Percentiles rank a stretch among this genome's conserved stretches.
Evolutionary conservation across 2,113 vertebrate genomes (phyloP).

Genomic region (Albula glossodonta): DNA sequence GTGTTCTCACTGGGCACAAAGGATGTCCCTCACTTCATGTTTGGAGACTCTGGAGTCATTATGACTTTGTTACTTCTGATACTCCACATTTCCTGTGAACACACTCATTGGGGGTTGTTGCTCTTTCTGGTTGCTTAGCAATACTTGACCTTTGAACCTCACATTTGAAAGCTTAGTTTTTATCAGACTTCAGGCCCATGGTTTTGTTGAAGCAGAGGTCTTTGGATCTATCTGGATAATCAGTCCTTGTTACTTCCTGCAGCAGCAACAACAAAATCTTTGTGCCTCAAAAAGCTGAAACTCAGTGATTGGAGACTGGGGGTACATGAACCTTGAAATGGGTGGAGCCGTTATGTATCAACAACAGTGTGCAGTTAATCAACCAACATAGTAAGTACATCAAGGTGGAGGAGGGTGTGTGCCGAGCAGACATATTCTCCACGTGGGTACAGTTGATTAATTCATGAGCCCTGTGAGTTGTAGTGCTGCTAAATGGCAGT

Average conservation of each 20-base stretch:
- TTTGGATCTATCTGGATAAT: not conserved
- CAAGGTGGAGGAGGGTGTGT: not conserved
- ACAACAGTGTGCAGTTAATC: not conserved
- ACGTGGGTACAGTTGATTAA: not conserved
- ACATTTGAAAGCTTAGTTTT: not conserved
- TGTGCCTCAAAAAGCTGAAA: slow-evolving; percentile 5
- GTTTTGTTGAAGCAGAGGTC: not conserved
- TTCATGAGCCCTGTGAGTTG: not conserved
- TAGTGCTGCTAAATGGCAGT: not conserved
- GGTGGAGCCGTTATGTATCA: not conserved
- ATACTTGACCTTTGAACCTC: slow-evolving; percentile 4
- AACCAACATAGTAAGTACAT: not conserved
- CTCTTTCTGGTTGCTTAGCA: not conserved
- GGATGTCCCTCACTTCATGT: not conserved
- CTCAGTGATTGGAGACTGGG: not conserved
- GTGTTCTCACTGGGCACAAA: not conserved
- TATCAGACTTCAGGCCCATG: not conserved
- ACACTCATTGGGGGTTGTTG: not conserved
- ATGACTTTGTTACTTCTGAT: not conserved
- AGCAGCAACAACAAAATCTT: not conserved
- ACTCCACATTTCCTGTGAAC: not conserved
- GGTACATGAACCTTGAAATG: not conserved
- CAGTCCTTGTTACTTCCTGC: not conserved
- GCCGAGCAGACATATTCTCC: not conserved
- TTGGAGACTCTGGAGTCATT: not conserved